Percentiles rank a stretch among this genome's conserved stretches.
These are phyloP conservation scores for Drosophila pruinosa DNA, from an alignment of 1,140 invertebrate species.

Conservation along the genomic window DNA sequence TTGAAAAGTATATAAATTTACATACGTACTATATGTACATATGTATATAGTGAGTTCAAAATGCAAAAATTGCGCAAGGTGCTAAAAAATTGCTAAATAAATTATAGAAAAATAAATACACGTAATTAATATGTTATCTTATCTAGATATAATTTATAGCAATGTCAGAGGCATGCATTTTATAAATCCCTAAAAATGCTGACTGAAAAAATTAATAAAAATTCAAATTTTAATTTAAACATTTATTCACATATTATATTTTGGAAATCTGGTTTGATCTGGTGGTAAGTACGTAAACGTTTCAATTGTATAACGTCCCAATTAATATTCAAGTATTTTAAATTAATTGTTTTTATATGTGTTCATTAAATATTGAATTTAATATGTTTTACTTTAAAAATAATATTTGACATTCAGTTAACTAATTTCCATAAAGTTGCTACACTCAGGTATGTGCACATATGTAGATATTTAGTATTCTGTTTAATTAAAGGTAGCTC, in stretches of 20 bases:
- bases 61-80: background rate
- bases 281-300: too few relatives aligned
- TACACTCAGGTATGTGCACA: too few relatives aligned
- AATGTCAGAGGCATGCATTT: too few relatives aligned
- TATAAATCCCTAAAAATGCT: too few relatives aligned
- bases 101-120: background rate
- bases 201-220: background rate
- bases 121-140: background rate
- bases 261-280: background rate
- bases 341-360: background rate
- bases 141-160: background rate
- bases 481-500: background rate
- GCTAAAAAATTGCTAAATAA: background rate
- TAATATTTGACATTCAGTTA: background rate
- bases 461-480: constrained; percentile 1
- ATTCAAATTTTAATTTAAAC: background rate
- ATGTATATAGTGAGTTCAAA: background rate
- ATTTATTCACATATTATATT: constrained; percentile 1
- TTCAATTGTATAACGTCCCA: too few relatives aligned
- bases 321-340: background rate
- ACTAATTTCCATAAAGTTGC: background rate
- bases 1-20: background rate
- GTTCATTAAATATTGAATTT: background rate
- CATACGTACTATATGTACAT: too few relatives aligned
- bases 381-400: background rate